Base-by-base conservation (phyloP, 2,113 vertebrate species). In the Pteruthius melanotis region DNA sequence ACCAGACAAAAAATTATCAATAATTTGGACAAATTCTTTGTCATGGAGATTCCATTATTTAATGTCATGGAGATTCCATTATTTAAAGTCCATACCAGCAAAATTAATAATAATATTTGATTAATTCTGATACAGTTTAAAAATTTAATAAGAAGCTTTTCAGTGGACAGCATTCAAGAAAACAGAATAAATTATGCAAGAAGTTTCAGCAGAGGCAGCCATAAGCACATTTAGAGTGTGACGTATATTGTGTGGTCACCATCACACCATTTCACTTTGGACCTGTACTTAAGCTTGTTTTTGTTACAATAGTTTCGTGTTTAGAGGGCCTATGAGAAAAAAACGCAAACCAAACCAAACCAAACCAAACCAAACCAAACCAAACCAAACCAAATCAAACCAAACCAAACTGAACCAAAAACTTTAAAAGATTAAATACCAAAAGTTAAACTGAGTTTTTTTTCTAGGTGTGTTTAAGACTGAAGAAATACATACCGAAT, bases 401-500 rank as follows among this genome's bases (percentile, higher is more conserved):
- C n/a, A 89, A 65, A 4, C 0, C 1, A 8, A 9, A 22, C 18
- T 37, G 44, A 33, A 23, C 12, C 18, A 22, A 28, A 85, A 80
- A 68, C 37, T 83, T 92, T 28, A 42, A 50, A 96, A 85, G 60
- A 78, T 90, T 83, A 35, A 69, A 83, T 80, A 60, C 35, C 42
- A 93, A 87, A 97, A 96, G 66, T 97, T 96, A 96, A 94, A 91
- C 81, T 95, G 87, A 92, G 83, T 91, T 76, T 91, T 65, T 45
- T 78, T 31, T 14, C 85, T 96, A 91, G 93, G 72, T 79, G 57
- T 78, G 76, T 93, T 97, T 97, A 90, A 98, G 97, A 96, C 82
- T 91, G 93, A 90, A 90, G 75, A 93, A 95, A 94, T 96, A 87
- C 90, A 93, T 85, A 93, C 52, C 93, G 92, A 96, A 96, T 91